Conservation (phyloP, 2,113 vertebrate species). For the Cairina moschata region DNA sequence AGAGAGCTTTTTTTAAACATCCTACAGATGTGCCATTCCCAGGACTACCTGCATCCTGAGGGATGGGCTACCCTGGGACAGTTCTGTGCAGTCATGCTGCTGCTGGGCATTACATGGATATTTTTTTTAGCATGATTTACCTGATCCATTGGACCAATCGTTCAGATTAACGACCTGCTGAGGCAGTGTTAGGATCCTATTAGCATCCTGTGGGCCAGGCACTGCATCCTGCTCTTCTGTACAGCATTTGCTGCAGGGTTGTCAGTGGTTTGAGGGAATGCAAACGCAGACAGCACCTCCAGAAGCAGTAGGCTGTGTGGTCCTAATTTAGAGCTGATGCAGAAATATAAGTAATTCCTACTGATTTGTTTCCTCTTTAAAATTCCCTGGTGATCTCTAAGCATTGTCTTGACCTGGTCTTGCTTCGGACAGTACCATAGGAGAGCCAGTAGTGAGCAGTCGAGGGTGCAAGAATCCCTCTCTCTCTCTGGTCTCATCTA, state of each 20-base stretch:
- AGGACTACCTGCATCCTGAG: background rate
- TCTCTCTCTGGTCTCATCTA: background rate
- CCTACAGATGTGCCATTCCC: background rate
- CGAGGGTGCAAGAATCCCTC: background rate
- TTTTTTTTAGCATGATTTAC: background rate
- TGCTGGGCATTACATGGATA: background rate
- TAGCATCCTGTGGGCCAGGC: background rate
- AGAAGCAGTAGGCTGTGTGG: background rate
- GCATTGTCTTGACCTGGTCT: background rate
- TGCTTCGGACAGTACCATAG: background rate
- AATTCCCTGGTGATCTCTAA: background rate
- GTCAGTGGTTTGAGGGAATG: background rate
- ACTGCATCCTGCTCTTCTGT: fast-evolving
- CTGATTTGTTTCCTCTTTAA: background rate
- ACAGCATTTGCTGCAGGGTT: background rate
- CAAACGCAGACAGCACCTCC: background rate
- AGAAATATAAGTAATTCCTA: background rate
- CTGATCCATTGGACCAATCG: background rate
- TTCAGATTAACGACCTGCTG: background rate
- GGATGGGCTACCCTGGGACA: background rate
- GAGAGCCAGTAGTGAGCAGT: background rate
- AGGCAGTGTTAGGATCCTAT: background rate
- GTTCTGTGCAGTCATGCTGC: background rate
- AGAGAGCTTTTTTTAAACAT: background rate
- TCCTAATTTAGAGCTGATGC: background rate